phyloP scores from a whole-genome alignment of 2,797 vertebrate species.

The Sebastes diaconus region DNA sequence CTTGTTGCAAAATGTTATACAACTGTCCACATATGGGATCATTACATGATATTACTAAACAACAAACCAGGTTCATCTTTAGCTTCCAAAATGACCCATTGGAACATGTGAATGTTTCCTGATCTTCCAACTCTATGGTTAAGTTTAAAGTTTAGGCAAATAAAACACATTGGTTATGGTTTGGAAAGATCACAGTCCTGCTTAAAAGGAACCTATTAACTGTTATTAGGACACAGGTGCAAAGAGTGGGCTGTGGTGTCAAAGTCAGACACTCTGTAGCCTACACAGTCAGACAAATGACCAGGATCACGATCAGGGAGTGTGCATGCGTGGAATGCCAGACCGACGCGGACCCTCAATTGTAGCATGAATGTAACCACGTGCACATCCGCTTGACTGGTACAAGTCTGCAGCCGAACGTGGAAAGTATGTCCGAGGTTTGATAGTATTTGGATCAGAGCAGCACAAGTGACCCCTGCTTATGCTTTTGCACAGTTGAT shows the following conservation, averaged over 20 bases:
- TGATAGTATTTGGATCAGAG: neutral
- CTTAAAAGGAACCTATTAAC: neutral
- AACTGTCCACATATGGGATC: neutral
- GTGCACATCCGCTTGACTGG: no score
- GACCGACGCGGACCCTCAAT: no score
- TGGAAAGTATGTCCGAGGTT: no score
- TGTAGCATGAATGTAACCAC: no score
- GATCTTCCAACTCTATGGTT: neutral
- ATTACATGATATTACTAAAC: neutral
- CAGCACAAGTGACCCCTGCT: neutral
- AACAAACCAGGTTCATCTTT: neutral
- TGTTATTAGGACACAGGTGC: neutral
- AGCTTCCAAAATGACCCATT: neutral
- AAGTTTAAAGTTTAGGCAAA: neutral
- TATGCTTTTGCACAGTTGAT: neutral
- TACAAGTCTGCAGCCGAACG: no score
- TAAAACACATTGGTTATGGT: neutral
- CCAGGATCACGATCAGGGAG: no score
- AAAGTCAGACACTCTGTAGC: no score
- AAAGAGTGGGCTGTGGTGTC: no score
- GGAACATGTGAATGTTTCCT: neutral
- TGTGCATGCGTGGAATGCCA: no score
- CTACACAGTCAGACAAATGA: no score
- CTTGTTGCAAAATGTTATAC: neutral
- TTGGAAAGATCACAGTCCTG: no score